Percentiles rank a stretch among this genome's conserved stretches.
phyloP scores from a whole-genome alignment of 2,113 vertebrate species.

The Chloropsis hardwickii region DNA sequence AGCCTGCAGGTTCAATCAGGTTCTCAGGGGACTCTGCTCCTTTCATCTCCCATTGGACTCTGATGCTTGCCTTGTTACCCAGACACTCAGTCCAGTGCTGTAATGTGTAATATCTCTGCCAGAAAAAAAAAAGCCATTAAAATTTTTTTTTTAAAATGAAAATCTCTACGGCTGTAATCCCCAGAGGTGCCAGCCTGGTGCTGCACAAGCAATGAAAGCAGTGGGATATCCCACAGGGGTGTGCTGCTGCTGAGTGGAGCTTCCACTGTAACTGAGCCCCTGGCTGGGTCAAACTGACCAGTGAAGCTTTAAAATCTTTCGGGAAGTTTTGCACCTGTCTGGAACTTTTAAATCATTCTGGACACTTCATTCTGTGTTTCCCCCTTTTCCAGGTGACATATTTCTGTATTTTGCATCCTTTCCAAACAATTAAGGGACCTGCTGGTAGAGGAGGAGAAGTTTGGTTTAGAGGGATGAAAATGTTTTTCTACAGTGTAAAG shows the following conservation, averaged over 20 bases:
- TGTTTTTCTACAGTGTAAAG: background rate
- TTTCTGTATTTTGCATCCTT: background rate
- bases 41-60: background rate
- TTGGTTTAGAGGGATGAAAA: background rate
- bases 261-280: background rate
- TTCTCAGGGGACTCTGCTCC: background rate
- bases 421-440: background rate
- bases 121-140: background rate
- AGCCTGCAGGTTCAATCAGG: background rate
- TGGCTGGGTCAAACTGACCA: background rate
- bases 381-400: background rate
- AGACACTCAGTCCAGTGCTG: background rate
- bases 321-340: background rate
- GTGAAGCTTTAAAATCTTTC: background rate
- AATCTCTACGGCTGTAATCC: too few species aligned
- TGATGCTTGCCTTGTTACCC: background rate
- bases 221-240: rapidly evolving
- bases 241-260: background rate
- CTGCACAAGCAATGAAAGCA: rapidly evolving
- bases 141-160: background rate
- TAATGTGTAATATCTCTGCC: background rate
- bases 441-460: background rate
- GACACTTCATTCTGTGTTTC: background rate
- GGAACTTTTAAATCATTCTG: background rate
- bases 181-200: background rate